Conservation (phyloP, 2,113 vertebrate species). For the Rynchops niger region DNA sequence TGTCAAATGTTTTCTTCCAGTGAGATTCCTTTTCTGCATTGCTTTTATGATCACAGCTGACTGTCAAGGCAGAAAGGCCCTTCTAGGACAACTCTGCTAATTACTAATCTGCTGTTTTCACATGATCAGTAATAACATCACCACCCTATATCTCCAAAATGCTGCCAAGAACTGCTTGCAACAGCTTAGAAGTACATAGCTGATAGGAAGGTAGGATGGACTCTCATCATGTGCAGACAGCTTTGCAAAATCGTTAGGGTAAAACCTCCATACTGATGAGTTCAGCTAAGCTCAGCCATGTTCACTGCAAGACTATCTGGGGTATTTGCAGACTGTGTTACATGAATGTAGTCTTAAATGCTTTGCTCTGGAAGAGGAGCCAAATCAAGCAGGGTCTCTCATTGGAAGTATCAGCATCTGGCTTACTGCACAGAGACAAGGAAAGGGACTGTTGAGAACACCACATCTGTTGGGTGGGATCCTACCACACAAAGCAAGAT, state of each 20-base stretch:
- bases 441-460: not conserved
- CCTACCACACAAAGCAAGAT: not conserved
- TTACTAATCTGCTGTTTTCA: constrained; percentile 1
- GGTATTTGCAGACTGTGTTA: rapidly evolving
- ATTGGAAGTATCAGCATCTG: not conserved
- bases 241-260: not conserved
- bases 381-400: not conserved
- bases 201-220: rapidly evolving
- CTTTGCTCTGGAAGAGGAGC: not conserved
- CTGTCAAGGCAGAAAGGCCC: not conserved
- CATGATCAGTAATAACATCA: not conserved
- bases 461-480: rapidly evolving
- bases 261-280: rapidly evolving
- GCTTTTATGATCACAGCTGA: not conserved
- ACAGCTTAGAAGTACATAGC: not conserved
- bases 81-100: not conserved
- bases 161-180: not conserved
- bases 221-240: not conserved
- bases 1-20: not conserved
- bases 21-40: not conserved
- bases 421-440: not conserved
- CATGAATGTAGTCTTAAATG: rapidly evolving
- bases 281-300: not conserved
- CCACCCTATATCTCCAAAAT: not conserved
- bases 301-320: not conserved